Percentiles rank a stretch among this genome's conserved stretches.
Conservation (phyloP, 2,113 vertebrate genomes). For the Mus musculus region GRCm39 chr1:77423501-77424000, state of each 20-base stretch:
- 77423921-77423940: background rate
- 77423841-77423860: background rate
- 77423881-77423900: background rate
- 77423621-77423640: conserved; percentile 84
- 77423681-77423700: conserved; percentile 68
- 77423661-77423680: conserved; percentile 77
- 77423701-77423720: conserved; percentile 62
- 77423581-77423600: conserved; percentile 77
- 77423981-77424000: background rate
- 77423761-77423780: background rate
- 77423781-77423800: background rate
- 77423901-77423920: background rate
- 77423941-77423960: background rate
- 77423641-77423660: conserved; percentile 77
- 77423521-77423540: conserved; percentile 69
- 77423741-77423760: conserved; percentile 56
- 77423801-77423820: conserved; percentile 4
- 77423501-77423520: conserved; percentile 61
- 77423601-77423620: conserved; percentile 87
- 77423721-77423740: conserved; percentile 59
- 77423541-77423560: conserved; percentile 79
- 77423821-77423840: background rate
- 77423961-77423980: background rate
- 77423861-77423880: background rate
- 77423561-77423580: conserved; percentile 85